These are phyloP conservation scores for Craniophora ligustri DNA, from an alignment of 2,888 invertebrate genomes.

Conservation along the genomic window DNA sequence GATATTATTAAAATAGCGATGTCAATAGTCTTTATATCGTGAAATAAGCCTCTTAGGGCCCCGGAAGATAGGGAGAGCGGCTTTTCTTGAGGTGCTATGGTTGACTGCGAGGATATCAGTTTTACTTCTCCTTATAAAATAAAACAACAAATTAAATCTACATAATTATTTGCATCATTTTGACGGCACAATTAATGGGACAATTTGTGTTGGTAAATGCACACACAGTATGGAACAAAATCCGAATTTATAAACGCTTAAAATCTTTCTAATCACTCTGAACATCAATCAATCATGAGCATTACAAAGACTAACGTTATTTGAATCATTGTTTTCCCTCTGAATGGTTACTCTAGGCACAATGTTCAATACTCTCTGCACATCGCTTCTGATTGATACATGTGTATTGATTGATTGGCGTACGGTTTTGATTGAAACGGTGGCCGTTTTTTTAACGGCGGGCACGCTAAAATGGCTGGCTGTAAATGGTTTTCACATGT, in stretches of 20 bases:
- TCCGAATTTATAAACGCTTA: neutral
- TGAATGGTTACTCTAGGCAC: slow-evolving; percentile 3
- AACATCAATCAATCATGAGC: too few species aligned
- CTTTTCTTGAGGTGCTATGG: too few species aligned
- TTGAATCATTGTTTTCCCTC: slow-evolving; percentile 2
- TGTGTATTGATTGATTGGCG: slow-evolving; percentile 17
- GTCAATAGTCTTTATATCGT: too few species aligned
- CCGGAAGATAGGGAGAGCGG: too few species aligned
- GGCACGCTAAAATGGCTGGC: neutral
- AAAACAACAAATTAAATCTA: too few species aligned
- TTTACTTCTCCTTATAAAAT: too few species aligned
- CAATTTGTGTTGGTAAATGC: too few species aligned
- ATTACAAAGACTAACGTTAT: neutral
- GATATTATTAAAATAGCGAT: too few species aligned
- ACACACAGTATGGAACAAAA: neutral
- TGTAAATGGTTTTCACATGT: neutral
- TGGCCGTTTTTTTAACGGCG: slow-evolving; percentile 10
- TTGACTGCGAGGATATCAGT: too few species aligned
- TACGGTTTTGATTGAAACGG: slow-evolving; percentile 9
- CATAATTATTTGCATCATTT: too few species aligned
- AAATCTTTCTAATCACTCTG: neutral
- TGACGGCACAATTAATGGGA: too few species aligned
- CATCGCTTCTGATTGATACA: slow-evolving; percentile 18
- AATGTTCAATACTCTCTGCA: slow-evolving; percentile 29
- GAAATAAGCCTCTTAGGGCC: too few species aligned